Evolutionary conservation across 2,113 vertebrate species (phyloP), one percentile per base, ranked within the genome.

Genomic region (Eolophus roseicapilla): DNA sequence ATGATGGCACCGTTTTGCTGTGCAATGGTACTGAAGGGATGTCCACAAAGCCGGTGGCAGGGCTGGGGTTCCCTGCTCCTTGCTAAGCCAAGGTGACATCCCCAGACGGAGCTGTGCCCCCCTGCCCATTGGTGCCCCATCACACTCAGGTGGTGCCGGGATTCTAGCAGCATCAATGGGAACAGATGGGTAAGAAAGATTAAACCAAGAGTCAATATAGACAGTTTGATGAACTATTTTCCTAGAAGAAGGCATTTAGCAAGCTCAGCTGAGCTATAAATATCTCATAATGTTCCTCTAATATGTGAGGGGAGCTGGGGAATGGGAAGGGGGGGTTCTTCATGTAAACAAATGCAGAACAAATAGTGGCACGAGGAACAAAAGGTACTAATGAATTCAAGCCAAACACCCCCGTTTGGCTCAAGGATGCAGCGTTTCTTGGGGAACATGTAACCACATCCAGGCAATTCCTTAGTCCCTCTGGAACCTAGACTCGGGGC

Each of bases 201-300:
- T 76, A 93, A 95, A 70, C 52, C 78, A 52, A 90, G 86, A 94
- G 91, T 86, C 69, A 71, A 92, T 78, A 79, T 39, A 92, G 95
- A 83, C 85, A 79, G 29, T 95, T 91, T 95, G 94, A 95, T 93
- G 92, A 94, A 90, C 96, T 94, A 8, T 90, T 95, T 91, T 94
- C 83, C 90, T 95, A 77, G 90, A 97, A 95, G 64, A 71, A 88
- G 76, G 83, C 81, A 85, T 93, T 92, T 90, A 96, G 93, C 81
- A 81, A 97, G 92, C 93, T 94, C 93, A 91, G 84, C 87, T 95
- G 82, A 95, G 78, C 94, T 97, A 97, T 97, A 97, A 97, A 95
- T 97, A 96, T 29, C 75, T 53, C 25, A 52, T 90, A 73, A 87
- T 91, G 77, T 92, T 95, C 75, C 81, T 91, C 68, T 92, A 77